A percentile compares a stretch with the other conserved stretches of the same genome.
Evolutionary conservation across 2,888 invertebrate genomes (phyloP).

Genomic region (Ichneumoninae sp.): DNA sequence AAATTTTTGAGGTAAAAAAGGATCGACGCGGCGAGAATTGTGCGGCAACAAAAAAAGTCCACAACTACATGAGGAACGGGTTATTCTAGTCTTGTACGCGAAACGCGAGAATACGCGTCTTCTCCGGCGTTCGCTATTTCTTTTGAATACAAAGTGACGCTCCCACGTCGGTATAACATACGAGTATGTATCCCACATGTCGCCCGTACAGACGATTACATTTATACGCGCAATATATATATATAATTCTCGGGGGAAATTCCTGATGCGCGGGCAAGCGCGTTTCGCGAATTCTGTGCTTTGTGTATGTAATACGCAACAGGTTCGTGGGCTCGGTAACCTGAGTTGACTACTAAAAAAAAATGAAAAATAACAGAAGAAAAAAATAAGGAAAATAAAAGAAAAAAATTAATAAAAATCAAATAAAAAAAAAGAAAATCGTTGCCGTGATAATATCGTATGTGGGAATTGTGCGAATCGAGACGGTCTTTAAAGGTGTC

Average conservation of each 20-base stretch:
- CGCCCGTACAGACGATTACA: slow-evolving; percentile 19
- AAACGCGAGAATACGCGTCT: slow-evolving; percentile 57
- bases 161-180: slow-evolving; percentile 59
- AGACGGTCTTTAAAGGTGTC: neutral
- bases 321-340: slow-evolving; percentile 55
- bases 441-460: neutral
- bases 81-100: slow-evolving; percentile 63
- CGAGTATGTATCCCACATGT: slow-evolving; percentile 19
- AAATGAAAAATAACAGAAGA: neutral
- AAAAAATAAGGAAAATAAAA: no score
- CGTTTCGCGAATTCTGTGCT: slow-evolving; percentile 52
- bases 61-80: slow-evolving; percentile 19
- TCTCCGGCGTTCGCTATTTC: slow-evolving; percentile 52
- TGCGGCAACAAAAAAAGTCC: slow-evolving; percentile 28
- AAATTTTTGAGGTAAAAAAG: neutral
- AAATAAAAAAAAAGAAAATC: neutral
- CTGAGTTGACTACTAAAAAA: slow-evolving; percentile 47
- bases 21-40: neutral
- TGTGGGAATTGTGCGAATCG: neutral
- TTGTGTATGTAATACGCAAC: slow-evolving; percentile 54
- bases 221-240: slow-evolving; percentile 23
- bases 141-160: slow-evolving; percentile 66
- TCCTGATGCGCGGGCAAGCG: slow-evolving; percentile 30
- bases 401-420: no score
- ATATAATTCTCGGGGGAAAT: slow-evolving; percentile 49